Base-by-base conservation (phyloP, 2,113 vertebrate species). In the Paracanthobrama guichenoti region DNA sequence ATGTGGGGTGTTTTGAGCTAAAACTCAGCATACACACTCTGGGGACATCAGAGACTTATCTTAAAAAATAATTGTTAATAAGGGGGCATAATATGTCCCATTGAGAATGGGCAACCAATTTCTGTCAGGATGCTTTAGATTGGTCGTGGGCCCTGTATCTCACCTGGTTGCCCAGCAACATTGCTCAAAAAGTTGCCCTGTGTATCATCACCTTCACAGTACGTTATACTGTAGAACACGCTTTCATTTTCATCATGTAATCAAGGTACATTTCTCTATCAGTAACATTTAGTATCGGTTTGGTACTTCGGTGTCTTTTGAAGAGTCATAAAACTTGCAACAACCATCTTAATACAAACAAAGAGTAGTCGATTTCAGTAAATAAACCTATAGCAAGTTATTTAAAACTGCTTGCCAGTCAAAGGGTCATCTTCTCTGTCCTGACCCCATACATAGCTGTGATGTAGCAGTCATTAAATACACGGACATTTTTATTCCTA, bases 371-470 rank as follows among this genome's bases (percentile, higher is more conserved):
- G 2, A 46, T 46, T 73, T 48, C 3, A 69, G 22, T n/a, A 26
- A 26, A 73, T 62, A 62, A n/a, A 72, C 22, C 20, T 59, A 3
- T 42, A 42, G 20, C 39, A 62, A 46, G 76, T 26, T 46, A 62
- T 79, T 46, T 46, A 60, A 46, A 62, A 16, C 13, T 79, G 76
- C 57, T 44, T 62, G 24, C 35, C 12, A 78, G 31, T 78, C 55
- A 42, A 60, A 60, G 16, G 35, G 74, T 57, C 75, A 42, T 78
- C 75, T 42, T 59, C 59, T 46, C 35, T 16, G 57, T 64, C 16
- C 62, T 79, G n/a, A 62, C 77, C 2, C 2, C 57, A 62, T 26
- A 11, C 55, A 44, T 42, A 26, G 1, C 57, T 79, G 39, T 62
- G 8, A 14, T 44, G 39, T 60, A 79, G 57, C 39, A 1, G 9